Evolutionary conservation across 2,797 vertebrate species (phyloP).

Genomic region (Odontamblyopus lacepedii): DNA sequence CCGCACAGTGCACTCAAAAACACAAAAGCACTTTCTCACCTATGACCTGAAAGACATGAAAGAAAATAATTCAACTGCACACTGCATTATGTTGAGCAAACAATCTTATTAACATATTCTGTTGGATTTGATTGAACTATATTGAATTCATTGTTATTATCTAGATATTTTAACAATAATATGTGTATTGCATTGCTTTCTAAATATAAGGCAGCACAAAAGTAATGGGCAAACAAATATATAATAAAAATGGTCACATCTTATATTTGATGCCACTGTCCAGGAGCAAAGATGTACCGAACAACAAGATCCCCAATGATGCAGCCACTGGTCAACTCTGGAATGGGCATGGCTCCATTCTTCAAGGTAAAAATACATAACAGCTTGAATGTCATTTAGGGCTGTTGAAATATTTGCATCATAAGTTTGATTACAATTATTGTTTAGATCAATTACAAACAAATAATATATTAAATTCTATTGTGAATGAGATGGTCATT

Average conservation of each 20-base stretch:
- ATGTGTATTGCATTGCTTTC: too few relatives aligned
- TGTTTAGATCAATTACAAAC: background rate
- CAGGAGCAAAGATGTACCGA: constrained; percentile 80
- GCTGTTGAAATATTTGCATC: too few relatives aligned
- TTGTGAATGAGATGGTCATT: too few relatives aligned
- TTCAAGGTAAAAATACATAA: constrained; percentile 77
- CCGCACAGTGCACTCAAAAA: constrained; percentile 21
- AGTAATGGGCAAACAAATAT: background rate
- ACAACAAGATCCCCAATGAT: constrained; percentile 78
- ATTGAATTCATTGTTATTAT: background rate
- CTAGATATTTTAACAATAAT: background rate
- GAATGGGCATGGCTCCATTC: constrained; percentile 83
- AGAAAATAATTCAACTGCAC: background rate
- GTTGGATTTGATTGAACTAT: background rate
- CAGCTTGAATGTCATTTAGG: background rate
- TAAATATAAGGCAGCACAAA: background rate
- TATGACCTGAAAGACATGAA: constrained; percentile 11
- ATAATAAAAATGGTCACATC: background rate
- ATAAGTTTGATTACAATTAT: background rate
- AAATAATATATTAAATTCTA: background rate
- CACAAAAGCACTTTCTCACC: constrained; percentile 51
- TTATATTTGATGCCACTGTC: constrained; percentile 6
- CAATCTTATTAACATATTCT: background rate
- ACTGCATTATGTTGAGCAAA: constrained; percentile 11
- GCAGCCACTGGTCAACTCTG: constrained; percentile 78